These are phyloP conservation scores for Pampus argenteus DNA, from an alignment of 2,797 vertebrate species.

Conservation along the genomic window DNA sequence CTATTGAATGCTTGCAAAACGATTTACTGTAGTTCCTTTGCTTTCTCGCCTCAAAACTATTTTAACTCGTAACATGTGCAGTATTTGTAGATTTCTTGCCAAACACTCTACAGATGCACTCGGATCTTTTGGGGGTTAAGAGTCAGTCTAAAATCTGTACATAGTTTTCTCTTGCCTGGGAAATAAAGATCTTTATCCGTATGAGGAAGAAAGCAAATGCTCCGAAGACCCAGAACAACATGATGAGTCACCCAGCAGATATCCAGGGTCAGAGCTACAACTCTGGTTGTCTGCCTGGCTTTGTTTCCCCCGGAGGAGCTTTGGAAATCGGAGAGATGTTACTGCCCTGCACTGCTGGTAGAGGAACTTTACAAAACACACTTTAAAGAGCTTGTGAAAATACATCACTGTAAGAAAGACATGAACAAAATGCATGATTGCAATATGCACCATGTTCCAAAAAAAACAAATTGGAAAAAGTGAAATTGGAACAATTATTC, in stretches of 20 bases:
- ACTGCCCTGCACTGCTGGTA: constrained; percentile 2
- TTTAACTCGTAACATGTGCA: constrained; percentile 12
- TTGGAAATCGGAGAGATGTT: constrained; percentile 18
- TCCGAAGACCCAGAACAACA: constrained; percentile 32
- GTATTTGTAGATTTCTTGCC: constrained; percentile 19
- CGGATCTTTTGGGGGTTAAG: constrained; percentile 7
- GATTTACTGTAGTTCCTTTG: constrained; percentile 36
- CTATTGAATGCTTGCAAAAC: constrained; percentile 33
- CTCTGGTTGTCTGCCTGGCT: constrained; percentile 20
- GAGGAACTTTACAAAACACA: constrained; percentile 11
- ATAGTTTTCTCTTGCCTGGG: constrained; percentile 15
- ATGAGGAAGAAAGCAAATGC: constrained; percentile 22
- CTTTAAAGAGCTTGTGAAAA: constrained; percentile 32
- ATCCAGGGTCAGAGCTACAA: constrained; percentile 48
- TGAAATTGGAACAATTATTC: neutral
- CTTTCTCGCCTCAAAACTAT: neutral
- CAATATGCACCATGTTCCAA: too few relatives aligned
- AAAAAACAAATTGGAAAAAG: too few relatives aligned
- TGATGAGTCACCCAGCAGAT: constrained; percentile 55
- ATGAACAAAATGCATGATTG: constrained; percentile 7
- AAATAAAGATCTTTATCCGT: constrained; percentile 37
- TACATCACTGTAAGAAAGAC: constrained; percentile 13
- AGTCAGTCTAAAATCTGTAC: constrained; percentile 1
- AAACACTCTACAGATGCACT: constrained; percentile 9
- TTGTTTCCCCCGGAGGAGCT: constrained; percentile 12